Evolutionary conservation across 2,888 invertebrate genomes (phyloP).

Genomic region (Cheilosia soror): DNA sequence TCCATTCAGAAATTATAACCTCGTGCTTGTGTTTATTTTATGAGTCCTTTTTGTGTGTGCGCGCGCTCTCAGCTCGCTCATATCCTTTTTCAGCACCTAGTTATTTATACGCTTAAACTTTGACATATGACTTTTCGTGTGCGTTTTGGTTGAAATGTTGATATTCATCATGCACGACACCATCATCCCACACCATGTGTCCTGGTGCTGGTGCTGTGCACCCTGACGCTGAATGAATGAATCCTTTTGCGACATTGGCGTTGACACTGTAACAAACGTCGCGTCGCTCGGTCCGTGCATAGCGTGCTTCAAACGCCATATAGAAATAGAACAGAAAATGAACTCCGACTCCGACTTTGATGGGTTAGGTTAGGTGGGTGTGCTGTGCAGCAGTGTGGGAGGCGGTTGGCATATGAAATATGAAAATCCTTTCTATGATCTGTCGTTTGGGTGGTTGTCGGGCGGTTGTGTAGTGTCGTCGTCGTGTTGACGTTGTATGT

Average conservation of each 20-base stretch:
- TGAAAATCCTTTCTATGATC: conserved; percentile 65
- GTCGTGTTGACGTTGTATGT: conserved; percentile 7
- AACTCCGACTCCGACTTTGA: neutral
- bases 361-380: neutral
- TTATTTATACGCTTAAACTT: conserved; percentile 71
- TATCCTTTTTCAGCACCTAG: conserved; percentile 65
- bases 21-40: conserved; percentile 72
- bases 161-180: conserved; percentile 71
- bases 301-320: conserved; percentile 3
- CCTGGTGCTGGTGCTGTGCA: conserved; percentile 21
- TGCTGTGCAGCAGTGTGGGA: conserved; percentile 1
- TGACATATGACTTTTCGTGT: conserved; percentile 73
- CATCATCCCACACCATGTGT: conserved; percentile 6
- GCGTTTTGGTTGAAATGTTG: conserved; percentile 70
- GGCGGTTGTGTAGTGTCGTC: conserved; percentile 13
- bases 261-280: conserved; percentile 55
- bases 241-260: conserved; percentile 48
- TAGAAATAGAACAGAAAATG: conserved; percentile 15
- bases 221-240: conserved; percentile 32
- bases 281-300: conserved; percentile 25
- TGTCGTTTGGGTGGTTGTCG: conserved; percentile 8
- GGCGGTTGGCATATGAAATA: conserved; percentile 47
- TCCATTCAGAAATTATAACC: conserved; percentile 67
- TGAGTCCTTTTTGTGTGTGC: conserved; percentile 65
- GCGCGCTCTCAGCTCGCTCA: neutral